Evolutionary conservation across 1,140 invertebrate genomes (phyloP), one percentile per base, ranked within the genome.

Genomic region (Dendrolimus punctatus): DNA sequence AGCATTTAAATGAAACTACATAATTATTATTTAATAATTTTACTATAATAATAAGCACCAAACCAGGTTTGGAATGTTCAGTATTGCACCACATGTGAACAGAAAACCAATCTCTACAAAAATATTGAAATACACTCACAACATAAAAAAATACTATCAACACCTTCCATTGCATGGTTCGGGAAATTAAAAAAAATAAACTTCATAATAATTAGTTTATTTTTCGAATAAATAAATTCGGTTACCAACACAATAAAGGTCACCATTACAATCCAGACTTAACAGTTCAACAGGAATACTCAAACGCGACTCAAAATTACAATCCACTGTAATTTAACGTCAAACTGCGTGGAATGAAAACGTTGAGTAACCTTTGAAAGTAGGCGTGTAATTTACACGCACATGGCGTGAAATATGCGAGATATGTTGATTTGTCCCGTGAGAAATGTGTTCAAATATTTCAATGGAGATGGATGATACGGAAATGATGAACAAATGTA

Each of bases 31-130:
- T 80, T 68, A 75, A 80, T 79, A 80, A 66, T 73, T 80, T 80
- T 81, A 84, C 77, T 82, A 80, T 69, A 76, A 74, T 77, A 82
- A 82, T 80, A 85, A 85, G 80, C 82, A 85, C 82, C 82, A 85
- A 85, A 85, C 82, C 74, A 82, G 56, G 80, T 85, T 85, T 82
- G 82, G 82, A 85, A 85, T 85, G 82, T 84, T 80, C 77, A 77
- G 77, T 85, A 85, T 85, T 85, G 82, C 82, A 85, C 80, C 76
- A 83, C 74, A 71, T 62, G 54, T 68, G 69, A 80, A 82, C 72
- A 78, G 37, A 64, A 80, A 71, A 64, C 71, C 70, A 79, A 75
- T 72, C 64, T 68, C 59, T 57, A 68, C 23, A 23, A 23, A 23
- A 23, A 23, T 23, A 23, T 23, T 23, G 23, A 64, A 64, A 73